A percentile compares a stretch with the other conserved stretches of the same genome.
Conservation (phyloP, 2,113 vertebrate genomes). For the Xiphophorus hellerii region DNA sequence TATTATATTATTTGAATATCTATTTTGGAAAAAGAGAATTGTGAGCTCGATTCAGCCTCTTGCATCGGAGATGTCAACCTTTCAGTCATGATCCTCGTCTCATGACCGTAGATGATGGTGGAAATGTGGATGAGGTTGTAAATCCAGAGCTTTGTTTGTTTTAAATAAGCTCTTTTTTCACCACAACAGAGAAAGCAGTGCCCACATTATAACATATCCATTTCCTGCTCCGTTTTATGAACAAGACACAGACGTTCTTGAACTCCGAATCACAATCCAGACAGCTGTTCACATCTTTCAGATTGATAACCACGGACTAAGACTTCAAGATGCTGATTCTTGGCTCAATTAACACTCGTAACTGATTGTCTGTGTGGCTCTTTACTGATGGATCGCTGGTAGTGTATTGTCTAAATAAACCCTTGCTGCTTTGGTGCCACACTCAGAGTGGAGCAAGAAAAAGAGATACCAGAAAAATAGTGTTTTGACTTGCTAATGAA, state of each 20-base stretch:
- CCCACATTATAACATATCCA: neutral
- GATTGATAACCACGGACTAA: neutral
- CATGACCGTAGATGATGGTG: neutral
- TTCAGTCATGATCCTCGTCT: neutral
- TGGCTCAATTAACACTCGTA: neutral
- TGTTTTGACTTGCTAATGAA: constrained; percentile 65
- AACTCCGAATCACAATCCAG: neutral
- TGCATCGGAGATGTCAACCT: neutral
- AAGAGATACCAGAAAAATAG: constrained; percentile 1
- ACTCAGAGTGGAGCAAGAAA: constrained; percentile 4
- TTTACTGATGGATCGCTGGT: neutral
- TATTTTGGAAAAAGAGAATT: neutral
- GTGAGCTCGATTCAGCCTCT: neutral
- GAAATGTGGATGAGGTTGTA: neutral
- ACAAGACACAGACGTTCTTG: neutral
- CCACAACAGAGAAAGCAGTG: neutral
- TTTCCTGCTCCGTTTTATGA: neutral
- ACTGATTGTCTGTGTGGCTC: neutral
- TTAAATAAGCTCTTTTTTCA: neutral
- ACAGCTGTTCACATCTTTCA: neutral
- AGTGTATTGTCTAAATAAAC: constrained; percentile 1
- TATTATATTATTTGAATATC: neutral
- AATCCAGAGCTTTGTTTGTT: neutral
- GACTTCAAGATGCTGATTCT: neutral
- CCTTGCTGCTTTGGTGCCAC: neutral